phyloP scores from a whole-genome alignment of 2,113 vertebrate species.

The Nycticorax nycticorax region DNA sequence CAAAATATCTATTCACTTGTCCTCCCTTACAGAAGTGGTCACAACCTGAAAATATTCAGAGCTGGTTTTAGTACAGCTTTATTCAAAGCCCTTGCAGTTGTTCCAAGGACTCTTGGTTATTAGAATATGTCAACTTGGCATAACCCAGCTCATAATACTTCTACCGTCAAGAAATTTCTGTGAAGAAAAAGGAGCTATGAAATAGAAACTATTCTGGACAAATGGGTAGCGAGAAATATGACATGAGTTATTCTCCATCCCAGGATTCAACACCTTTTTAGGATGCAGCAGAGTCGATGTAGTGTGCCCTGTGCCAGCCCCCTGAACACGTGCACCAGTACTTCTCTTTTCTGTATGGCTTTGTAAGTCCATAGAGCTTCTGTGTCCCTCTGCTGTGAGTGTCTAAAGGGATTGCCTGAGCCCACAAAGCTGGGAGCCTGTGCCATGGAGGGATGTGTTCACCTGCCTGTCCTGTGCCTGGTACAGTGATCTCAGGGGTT shows the following conservation, averaged over 20 bases:
- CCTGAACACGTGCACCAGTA: neutral
- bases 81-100: constrained; percentile 22
- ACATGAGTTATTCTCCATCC: neutral
- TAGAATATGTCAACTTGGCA: neutral
- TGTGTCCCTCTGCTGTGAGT: rapidly evolving
- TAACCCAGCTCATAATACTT: neutral
- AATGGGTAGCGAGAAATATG: neutral
- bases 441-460: neutral
- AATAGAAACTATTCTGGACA: neutral
- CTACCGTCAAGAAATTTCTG: neutral
- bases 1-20: neutral
- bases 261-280: neutral
- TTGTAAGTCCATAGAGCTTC: neutral
- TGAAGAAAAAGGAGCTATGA: neutral
- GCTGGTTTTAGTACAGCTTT: neutral
- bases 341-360: neutral
- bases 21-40: neutral
- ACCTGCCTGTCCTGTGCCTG: neutral
- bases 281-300: neutral
- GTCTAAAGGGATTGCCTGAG: neutral
- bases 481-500: neutral
- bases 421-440: neutral
- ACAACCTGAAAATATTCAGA: neutral
- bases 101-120: neutral
- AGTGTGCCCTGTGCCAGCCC: neutral